These are phyloP conservation scores for Drosophila nigricruria DNA, from an alignment of 2,888 invertebrate species.

Conservation along the genomic window DNA sequence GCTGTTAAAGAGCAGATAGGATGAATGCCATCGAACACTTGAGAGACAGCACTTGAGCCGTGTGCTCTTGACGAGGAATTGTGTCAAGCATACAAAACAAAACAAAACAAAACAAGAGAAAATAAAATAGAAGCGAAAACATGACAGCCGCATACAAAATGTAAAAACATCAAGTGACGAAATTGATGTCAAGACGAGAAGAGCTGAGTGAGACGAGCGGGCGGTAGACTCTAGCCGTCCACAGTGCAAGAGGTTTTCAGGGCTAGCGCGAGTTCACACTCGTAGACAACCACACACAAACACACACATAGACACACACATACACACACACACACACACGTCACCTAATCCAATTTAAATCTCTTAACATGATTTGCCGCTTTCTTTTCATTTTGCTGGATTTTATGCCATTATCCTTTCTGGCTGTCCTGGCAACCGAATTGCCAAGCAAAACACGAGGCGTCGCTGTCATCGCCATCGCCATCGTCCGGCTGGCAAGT, in stretches of 20 bases:
- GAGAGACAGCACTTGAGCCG: slow-evolving; percentile 55
- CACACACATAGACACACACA: slow-evolving; percentile 24
- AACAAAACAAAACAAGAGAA: slow-evolving; percentile 38
- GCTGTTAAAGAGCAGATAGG: slow-evolving; percentile 72
- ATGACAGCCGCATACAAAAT: slow-evolving; percentile 39
- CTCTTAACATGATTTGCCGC: slow-evolving; percentile 83
- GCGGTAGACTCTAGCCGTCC: slow-evolving; percentile 6
- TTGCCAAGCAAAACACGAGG: slow-evolving; percentile 59
- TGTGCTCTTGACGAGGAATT: slow-evolving; percentile 67
- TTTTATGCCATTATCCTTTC: slow-evolving; percentile 79
- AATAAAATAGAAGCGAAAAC: slow-evolving; percentile 24
- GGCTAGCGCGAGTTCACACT: slow-evolving; percentile 59
- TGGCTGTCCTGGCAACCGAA: slow-evolving; percentile 54
- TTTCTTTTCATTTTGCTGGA: slow-evolving; percentile 81
- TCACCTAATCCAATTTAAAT: slow-evolving; percentile 82
- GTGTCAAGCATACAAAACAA: slow-evolving; percentile 75
- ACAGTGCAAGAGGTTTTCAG: slow-evolving; percentile 40
- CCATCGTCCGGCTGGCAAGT: slow-evolving; percentile 58
- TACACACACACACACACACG: slow-evolving; percentile 39
- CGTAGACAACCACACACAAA: slow-evolving; percentile 9
- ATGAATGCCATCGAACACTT: slow-evolving; percentile 74
- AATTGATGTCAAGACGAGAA: slow-evolving; percentile 75
- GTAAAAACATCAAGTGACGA: slow-evolving; percentile 65
- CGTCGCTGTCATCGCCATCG: slow-evolving; percentile 20
- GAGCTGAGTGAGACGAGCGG: slow-evolving; percentile 1